Base-by-base conservation (phyloP, 2,888 invertebrate species). In the Folsomia candida region DNA sequence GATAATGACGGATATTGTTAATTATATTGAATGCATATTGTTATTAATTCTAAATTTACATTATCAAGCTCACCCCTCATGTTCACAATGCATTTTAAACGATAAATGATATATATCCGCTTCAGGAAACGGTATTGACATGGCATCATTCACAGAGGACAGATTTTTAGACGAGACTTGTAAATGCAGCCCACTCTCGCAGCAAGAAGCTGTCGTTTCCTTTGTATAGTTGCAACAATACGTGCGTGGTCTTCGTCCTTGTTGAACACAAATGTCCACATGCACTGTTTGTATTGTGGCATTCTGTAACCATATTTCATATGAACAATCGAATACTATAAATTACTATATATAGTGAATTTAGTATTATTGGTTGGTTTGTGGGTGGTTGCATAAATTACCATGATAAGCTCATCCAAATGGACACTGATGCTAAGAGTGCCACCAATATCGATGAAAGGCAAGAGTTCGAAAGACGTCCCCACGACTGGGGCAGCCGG, bases 371-470 rank as follows among this genome's bases (percentile, higher is more conserved):
- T n/a, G n/a, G n/a, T n/a, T n/a, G n/a, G n/a, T n/a, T n/a, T n/a
- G n/a, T n/a, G n/a, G n/a, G n/a, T n/a, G n/a, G n/a, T n/a, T n/a
- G n/a, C n/a, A n/a, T n/a, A n/a, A n/a, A n/a, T n/a, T 81, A 84
- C 83, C 79, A 83, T 76, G 70, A 83, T 81, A 58, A 82, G 78
- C 76, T 84, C 83, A 72, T 82, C 81, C 57, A 85, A 79, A 76
- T 82, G 82, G 63, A 83, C 78, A 51, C 80, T 81, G 70, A 85
- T 83, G 64, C 83, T 83, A 1, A 86, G 81, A 2, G 84, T 85
- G 51, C 85, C 86, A 25, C 86, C 85, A 71, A 85, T 83, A 72
- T 86, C 86, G 28, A 84, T 81, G 69, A 84, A 82, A 11, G 85
- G 84, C 51, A 84, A 75, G 74, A 85, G 81, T 71, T 84, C 81